Evolutionary conservation across 2,113 vertebrate genomes (phyloP).

Genomic region (Cebidichthys violaceus): DNA sequence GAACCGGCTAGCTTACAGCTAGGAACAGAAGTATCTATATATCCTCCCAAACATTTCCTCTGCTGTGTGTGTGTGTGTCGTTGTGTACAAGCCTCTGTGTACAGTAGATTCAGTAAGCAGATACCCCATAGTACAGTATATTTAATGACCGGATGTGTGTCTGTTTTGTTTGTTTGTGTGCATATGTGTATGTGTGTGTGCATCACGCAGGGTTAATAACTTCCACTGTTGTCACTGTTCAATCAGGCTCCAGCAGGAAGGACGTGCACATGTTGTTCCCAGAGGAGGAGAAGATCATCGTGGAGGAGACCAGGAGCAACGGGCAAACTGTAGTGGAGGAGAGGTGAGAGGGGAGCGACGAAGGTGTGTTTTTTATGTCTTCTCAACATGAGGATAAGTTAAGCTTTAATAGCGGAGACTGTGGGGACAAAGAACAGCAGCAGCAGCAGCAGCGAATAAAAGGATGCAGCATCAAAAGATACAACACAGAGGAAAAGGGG

Average conservation of each 20-base stretch:
- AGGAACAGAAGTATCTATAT: background rate
- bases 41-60: background rate
- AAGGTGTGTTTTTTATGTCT: background rate
- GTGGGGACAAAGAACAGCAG: background rate
- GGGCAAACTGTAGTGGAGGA: slow-evolving; percentile 98
- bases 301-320: slow-evolving; percentile 97
- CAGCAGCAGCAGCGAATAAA: background rate
- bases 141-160: slow-evolving; percentile 3
- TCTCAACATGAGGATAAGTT: background rate
- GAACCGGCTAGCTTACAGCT: background rate
- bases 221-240: background rate
- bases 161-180: background rate
- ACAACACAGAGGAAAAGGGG: background rate
- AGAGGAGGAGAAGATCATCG: slow-evolving; percentile 98
- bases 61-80: slow-evolving; percentile 31
- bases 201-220: background rate
- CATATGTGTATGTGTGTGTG: background rate
- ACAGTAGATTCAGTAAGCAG: background rate
- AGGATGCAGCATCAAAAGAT: background rate
- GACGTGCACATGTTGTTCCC: slow-evolving; percentile 97
- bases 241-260: slow-evolving; percentile 92
- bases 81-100: background rate
- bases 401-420: accelerated
- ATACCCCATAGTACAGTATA: background rate
- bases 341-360: slow-evolving; percentile 85